Conservation (phyloP, 2,888 invertebrate genomes). For the Rutpela maculata region DNA sequence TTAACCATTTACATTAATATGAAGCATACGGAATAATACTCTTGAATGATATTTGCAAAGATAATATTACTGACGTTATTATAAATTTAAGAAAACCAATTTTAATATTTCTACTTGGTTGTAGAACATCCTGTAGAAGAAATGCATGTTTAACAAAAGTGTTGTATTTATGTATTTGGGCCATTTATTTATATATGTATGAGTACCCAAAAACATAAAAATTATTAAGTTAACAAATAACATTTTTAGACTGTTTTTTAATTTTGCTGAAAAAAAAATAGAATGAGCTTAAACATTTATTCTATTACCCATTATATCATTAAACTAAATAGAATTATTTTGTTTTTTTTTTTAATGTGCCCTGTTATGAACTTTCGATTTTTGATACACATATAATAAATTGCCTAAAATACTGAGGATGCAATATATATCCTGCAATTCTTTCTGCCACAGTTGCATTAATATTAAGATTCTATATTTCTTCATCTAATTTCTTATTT, state of each 20-base stretch:
- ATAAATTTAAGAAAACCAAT: not conserved
- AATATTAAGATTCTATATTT: not conserved
- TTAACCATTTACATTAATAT: not conserved
- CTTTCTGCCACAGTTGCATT: slow-evolving; percentile 1
- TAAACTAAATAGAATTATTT: too few relatives aligned
- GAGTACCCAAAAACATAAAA: too few relatives aligned
- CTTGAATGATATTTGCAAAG: not conserved
- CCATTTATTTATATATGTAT: not conserved
- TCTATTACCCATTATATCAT: too few relatives aligned
- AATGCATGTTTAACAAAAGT: slow-evolving; percentile 2
- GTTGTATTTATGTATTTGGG: slow-evolving; percentile 1
- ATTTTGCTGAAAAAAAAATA: too few relatives aligned
- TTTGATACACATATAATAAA: not conserved
- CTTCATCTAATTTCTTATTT: not conserved
- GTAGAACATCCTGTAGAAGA: not conserved
- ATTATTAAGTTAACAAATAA: too few relatives aligned
- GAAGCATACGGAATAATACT: not conserved
- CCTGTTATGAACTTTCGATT: too few relatives aligned
- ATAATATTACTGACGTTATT: not conserved
- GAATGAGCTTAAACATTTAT: too few relatives aligned
- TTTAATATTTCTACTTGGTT: not conserved
- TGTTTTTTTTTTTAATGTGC: too few relatives aligned
- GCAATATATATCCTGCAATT: not conserved
- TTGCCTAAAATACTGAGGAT: not conserved
- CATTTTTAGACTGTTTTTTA: too few relatives aligned